Base-by-base conservation (phyloP, 2,888 invertebrate genomes). In the Ophion ventricosus region DNA sequence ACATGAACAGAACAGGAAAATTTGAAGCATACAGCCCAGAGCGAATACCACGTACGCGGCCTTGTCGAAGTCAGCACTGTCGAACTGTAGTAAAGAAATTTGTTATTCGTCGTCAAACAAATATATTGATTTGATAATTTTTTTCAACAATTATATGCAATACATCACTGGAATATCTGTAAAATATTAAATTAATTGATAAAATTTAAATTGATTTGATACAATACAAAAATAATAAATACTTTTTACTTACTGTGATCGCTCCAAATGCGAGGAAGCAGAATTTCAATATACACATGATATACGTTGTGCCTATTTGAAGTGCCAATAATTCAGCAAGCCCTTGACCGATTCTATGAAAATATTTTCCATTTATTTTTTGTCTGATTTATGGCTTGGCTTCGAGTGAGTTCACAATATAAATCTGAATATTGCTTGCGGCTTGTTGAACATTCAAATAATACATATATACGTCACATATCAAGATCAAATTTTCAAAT, bases 201-300 rank as follows among this genome's bases (percentile, higher is more conserved):
- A 7, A 29, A 17, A 25, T 3, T 1, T 17, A 20, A n/a, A 20
- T 20, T 40, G 35, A 1, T 49, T 1, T 3, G 17, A 49, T 11
- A 17, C 0, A 25, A 69, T n/a, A 69, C 23, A 35, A 25, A 23
- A 23, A 23, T 23, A 4, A 67, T 49, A 8, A 35, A 35, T 35
- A 5, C 7, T 5, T 35, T 35, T 35, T 69, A 82, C 87, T 85
- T 74, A 90, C 90, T 80, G 83, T 85, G 29, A 87, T 74, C 4
- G 90, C 0, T 85, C 87, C 86, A 10, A 87, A 83, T n/a, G 87
- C 88, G 17, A 90, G 70, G 63, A 90, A 90, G 26, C 89, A 89
- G 70, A 90, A 89, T 23, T 88, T 86, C 25, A 89, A 85, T n/a
- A 90, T 88, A n/a, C 80, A 88, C 64, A 85, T 87, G 20, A 88